Percentiles rank a stretch among this genome's conserved stretches.
Evolutionary conservation across 2,113 vertebrate genomes (phyloP).

Genomic region (Ochotona princeps): DNA sequence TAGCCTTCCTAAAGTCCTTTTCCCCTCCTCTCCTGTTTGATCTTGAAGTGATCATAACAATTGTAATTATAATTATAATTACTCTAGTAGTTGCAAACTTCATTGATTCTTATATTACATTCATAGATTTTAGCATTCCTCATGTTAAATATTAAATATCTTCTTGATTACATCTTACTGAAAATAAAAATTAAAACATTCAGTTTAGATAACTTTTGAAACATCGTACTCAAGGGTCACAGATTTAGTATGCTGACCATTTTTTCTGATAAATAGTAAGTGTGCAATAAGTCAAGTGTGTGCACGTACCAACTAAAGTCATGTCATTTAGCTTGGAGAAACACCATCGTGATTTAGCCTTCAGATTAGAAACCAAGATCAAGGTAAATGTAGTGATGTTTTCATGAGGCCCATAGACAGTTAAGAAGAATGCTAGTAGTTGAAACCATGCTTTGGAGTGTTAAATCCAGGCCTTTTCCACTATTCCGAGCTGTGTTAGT

Average conservation of each 20-base stretch:
- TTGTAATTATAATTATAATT: neutral
- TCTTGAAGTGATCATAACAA: neutral
- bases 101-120: neutral
- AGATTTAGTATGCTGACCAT: neutral
- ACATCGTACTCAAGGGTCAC: neutral
- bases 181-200: neutral
- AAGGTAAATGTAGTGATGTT: neutral
- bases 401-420: neutral
- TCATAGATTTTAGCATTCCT: neutral
- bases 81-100: slow-evolving; percentile 7
- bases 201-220: neutral
- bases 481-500: neutral
- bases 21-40: neutral
- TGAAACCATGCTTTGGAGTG: neutral
- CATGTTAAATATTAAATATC: neutral
- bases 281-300: neutral
- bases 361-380: neutral
- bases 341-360: neutral
- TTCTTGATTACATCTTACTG: neutral
- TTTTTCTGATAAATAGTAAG: slow-evolving; percentile 36
- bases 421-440: neutral
- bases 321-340: slow-evolving; percentile 13
- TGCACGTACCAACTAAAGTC: slow-evolving; percentile 4
- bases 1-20: neutral
- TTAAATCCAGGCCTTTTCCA: neutral